These are phyloP conservation scores for Neodiprion pinetum DNA, from an alignment of 1,140 invertebrate species.

Conservation along the genomic window DNA sequence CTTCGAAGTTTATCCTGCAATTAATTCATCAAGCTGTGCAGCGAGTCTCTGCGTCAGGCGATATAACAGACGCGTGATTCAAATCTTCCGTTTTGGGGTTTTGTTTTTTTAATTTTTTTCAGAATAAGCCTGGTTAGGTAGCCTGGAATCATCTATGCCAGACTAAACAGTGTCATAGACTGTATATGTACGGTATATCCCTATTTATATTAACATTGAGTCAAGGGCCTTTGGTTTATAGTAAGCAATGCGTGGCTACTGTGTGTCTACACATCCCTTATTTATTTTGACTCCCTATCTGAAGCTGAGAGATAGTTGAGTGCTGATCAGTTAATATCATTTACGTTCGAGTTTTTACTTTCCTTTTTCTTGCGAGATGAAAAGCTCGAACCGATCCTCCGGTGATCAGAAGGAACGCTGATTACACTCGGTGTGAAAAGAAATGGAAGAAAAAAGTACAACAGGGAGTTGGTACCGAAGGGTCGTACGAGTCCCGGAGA, in stretches of 20 bases:
- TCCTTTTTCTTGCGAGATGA: too few species aligned
- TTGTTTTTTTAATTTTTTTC: not conserved
- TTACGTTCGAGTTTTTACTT: not conserved
- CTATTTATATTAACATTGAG: not conserved
- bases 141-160: constrained; percentile 1
- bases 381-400: not conserved
- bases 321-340: constrained; percentile 1
- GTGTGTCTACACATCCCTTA: not conserved
- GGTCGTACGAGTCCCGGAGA: constrained; percentile 11
- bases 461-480: not conserved
- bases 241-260: constrained; percentile 3
- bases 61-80: not conserved
- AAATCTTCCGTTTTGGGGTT: not conserved
- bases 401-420: not conserved
- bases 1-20: not conserved
- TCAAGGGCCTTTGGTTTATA: constrained; percentile 1
- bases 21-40: not conserved
- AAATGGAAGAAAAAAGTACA: not conserved
- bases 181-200: constrained; percentile 1
- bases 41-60: not conserved
- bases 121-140: not conserved
- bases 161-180: constrained; percentile 1
- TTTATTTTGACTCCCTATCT: constrained; percentile 5
- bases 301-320: not conserved
- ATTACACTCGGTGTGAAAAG: not conserved